Conservation (phyloP, 92 coral and sea anemone genomes). For the Phymanthus crucifer region DNA sequence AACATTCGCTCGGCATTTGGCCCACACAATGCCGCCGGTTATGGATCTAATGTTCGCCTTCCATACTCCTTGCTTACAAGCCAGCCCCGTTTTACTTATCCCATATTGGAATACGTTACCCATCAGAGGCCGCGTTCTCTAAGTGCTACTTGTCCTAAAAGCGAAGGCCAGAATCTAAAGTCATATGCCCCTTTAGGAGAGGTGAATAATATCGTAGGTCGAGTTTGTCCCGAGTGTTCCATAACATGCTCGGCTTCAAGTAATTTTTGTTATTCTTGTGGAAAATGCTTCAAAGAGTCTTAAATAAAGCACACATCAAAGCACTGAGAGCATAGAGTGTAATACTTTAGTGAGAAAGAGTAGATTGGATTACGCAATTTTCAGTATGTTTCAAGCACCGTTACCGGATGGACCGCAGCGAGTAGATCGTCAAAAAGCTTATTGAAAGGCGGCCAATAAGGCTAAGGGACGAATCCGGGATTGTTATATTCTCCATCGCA, state of each 20-base stretch:
- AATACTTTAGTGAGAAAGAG: too few relatives aligned
- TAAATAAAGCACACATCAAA: constrained; percentile 9
- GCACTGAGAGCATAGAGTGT: too few relatives aligned
- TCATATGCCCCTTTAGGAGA: constrained; percentile 26
- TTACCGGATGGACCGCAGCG: too few relatives aligned
- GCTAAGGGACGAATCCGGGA: too few relatives aligned
- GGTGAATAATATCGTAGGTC: constrained; percentile 60
- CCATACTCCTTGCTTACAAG: constrained; percentile 63
- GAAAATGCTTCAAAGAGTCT: constrained; percentile 70
- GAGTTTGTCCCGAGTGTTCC: constrained; percentile 76
- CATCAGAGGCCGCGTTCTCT: constrained; percentile 53
- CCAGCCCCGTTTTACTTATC: constrained; percentile 58
- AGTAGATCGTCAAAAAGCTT: too few relatives aligned
- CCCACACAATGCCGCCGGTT: constrained; percentile 60
- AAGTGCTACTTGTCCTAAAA: constrained; percentile 36
- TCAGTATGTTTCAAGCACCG: too few relatives aligned
- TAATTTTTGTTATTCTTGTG: constrained; percentile 79
- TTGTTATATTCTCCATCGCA: too few relatives aligned
- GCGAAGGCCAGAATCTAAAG: constrained; percentile 20
- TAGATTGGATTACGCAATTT: too few relatives aligned
- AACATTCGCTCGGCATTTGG: constrained; percentile 56
- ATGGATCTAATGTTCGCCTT: constrained; percentile 53
- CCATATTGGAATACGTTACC: constrained; percentile 72
- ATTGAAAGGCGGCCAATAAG: too few relatives aligned
- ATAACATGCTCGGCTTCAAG: constrained; percentile 58